Base-by-base conservation (phyloP, 2,888 invertebrate genomes). In the Aphidoletes aphidimyza region DNA sequence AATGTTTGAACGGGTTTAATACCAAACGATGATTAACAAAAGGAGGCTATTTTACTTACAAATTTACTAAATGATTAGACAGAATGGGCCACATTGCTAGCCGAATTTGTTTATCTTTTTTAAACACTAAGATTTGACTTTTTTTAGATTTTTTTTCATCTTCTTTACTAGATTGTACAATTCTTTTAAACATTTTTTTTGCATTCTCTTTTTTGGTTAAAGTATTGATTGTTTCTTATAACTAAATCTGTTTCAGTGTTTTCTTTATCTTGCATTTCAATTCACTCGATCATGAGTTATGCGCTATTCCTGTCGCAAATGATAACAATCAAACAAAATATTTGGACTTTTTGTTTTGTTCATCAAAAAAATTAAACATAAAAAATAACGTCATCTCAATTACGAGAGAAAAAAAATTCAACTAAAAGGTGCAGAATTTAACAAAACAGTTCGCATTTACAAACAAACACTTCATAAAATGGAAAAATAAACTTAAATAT, bases 51-150 rank as follows among this genome's bases (percentile, higher is more conserved):
- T 69, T 69, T 69, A 69, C 69, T 69, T 69, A 69, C 69, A 69
- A 69, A 69, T 69, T 69, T 69, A 30, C 69, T 69, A 69, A n/a
- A 69, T 69, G 69, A 69, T 69, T 69, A 69, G 34, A 69, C 69
- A 69, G 69, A 69, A 69, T 22, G n/a, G n/a, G 3, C 26, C 14
- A n/a, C 26, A 30, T 11, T 34, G 6, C 30, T n/a, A 30, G 17
- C 30, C 34, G 69, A 69, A 5, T 14, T 5, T 2, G 19, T 9
- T 11, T 11, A 5, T 8, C 17, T 47, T 26, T 22, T 69, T 69
- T 69, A 69, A 69, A 69, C 69, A 69, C 69, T 69, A 69, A 69
- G 30, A 69, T 30, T 30, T 11, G 69, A 69, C 69, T 69, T 69
- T 54, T 54, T 54, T 11, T 54, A 22, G 6, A 8, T 54, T 5